Percentiles rank a stretch among this genome's conserved stretches.
These are phyloP conservation scores for Hirtodrosophila alboralis DNA, from an alignment of 2,888 invertebrate genomes.

Conservation along the genomic window DNA sequence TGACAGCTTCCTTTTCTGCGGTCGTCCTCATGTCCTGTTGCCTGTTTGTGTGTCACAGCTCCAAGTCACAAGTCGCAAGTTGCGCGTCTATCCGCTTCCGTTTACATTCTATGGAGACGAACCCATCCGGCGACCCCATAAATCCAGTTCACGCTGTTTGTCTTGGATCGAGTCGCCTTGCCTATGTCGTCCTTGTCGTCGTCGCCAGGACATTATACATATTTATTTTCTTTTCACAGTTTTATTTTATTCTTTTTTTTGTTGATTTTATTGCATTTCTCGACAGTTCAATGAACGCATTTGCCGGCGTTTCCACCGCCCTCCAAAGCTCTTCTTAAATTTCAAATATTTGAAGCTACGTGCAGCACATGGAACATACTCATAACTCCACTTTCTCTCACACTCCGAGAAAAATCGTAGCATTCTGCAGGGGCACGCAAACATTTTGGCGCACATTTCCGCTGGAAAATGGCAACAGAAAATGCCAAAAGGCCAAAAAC, in stretches of 20 bases:
- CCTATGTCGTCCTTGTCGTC: conserved; percentile 24
- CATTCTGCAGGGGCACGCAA: conserved; percentile 55
- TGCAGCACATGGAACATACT: conserved; percentile 11
- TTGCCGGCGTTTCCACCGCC: conserved; percentile 53
- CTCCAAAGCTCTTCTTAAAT: conserved; percentile 45
- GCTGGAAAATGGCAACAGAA: conserved; percentile 63
- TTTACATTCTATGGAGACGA: conserved; percentile 25
- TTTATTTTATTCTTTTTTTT: conserved; percentile 28
- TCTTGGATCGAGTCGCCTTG: conserved; percentile 48
- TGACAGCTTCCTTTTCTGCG: conserved; percentile 71
- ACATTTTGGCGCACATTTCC: conserved; percentile 74
- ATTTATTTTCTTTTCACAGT: conserved; percentile 55
- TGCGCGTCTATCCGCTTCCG: conserved; percentile 74
- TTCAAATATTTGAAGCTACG: conserved; percentile 60
- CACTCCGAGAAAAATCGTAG: background rate
- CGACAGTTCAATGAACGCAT: conserved; percentile 74
- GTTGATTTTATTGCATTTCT: conserved; percentile 69
- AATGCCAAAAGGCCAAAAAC: conserved; percentile 65
- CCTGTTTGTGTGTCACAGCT: conserved; percentile 38
- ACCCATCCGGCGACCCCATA: conserved; percentile 49
- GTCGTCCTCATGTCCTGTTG: conserved; percentile 37
- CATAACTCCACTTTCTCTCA: no score
- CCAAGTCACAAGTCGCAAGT: conserved; percentile 49
- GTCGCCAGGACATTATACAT: conserved; percentile 54
- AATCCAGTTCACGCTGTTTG: conserved; percentile 62